These are phyloP conservation scores for Lasiommata megera DNA, from an alignment of 2,888 invertebrate genomes.

Conservation along the genomic window DNA sequence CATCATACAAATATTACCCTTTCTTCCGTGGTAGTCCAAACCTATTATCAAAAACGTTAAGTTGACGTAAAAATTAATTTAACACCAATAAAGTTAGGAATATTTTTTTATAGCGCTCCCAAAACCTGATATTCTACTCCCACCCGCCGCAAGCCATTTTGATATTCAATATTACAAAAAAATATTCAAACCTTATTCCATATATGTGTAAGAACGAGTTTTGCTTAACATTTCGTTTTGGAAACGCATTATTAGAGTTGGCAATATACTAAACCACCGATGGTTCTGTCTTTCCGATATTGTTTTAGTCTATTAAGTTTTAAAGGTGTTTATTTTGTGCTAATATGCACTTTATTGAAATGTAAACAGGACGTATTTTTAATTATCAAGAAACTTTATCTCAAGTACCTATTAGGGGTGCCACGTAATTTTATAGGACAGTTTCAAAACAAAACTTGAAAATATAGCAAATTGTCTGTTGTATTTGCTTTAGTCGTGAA, in stretches of 20 bases:
- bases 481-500: no score
- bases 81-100: background rate
- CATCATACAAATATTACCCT: no score
- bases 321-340: slow-evolving; percentile 35
- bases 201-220: background rate
- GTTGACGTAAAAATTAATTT: no score
- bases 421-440: background rate
- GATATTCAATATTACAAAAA: slow-evolving; percentile 3
- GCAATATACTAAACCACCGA: slow-evolving; percentile 43
- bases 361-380: slow-evolving; percentile 38
- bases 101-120: background rate
- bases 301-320: slow-evolving; percentile 58
- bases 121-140: slow-evolving; percentile 39
- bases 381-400: background rate
- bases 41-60: no score
- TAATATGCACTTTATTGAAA: slow-evolving; percentile 41
- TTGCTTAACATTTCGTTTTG: background rate
- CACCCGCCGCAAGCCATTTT: slow-evolving; percentile 55
- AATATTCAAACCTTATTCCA: background rate
- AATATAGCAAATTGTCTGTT: no score
- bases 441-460: no score
- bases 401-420: slow-evolving; percentile 3
- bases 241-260: slow-evolving; percentile 14
- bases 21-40: no score
- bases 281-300: slow-evolving; percentile 54